Conservation (phyloP, 2,113 vertebrate genomes). For the Petromus typicus region DNA sequence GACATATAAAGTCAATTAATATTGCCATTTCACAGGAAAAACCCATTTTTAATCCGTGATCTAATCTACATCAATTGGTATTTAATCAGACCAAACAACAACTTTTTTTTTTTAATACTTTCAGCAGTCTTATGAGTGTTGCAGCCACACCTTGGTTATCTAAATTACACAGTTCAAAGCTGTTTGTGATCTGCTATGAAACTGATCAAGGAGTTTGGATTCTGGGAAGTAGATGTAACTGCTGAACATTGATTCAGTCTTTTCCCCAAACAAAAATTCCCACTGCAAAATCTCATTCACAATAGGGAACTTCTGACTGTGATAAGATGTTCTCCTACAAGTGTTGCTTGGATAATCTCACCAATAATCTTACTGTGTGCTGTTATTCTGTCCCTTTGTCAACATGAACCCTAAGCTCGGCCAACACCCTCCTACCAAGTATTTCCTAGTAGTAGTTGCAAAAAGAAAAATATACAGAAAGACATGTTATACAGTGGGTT, state of each 20-base stretch:
- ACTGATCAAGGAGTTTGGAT: neutral
- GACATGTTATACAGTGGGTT: accelerated
- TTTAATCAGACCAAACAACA: neutral
- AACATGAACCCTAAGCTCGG: neutral
- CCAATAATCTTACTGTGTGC: neutral
- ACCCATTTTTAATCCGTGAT: conserved; percentile 10
- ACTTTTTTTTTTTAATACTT: neutral
- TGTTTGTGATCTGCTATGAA: neutral
- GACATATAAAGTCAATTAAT: neutral
- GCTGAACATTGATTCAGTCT: neutral
- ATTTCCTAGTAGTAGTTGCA: neutral
- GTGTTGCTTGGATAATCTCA: neutral
- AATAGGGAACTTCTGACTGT: neutral
- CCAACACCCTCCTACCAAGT: neutral
- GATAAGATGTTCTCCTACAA: neutral
- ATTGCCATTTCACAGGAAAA: neutral
- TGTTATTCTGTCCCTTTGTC: neutral
- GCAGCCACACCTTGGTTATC: neutral
- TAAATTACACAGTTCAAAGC: neutral
- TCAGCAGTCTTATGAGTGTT: neutral
- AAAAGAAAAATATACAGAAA: neutral
- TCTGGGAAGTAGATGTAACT: neutral
- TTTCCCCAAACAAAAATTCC: neutral
- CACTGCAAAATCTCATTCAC: neutral
- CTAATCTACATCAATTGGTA: neutral